Conservation (phyloP, 2,888 invertebrate genomes). For the Galerucella pusilla region DNA sequence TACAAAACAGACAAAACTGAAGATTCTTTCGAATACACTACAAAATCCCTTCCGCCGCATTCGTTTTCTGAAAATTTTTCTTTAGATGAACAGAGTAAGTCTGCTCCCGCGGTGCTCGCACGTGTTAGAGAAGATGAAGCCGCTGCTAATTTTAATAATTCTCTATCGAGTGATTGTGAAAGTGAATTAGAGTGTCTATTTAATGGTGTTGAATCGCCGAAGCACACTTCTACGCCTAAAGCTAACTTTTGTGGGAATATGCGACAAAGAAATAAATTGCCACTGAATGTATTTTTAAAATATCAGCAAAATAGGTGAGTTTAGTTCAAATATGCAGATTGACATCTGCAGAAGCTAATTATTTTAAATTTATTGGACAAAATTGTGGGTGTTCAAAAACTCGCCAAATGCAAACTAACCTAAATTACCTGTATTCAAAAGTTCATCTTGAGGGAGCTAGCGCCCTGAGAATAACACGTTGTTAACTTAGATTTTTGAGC, state of each 20-base stretch:
- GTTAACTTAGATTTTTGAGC: too few species aligned
- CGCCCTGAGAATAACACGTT: too few species aligned
- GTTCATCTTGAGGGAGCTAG: too few species aligned
- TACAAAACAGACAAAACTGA: slow-evolving; percentile 38
- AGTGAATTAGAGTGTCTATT: slow-evolving; percentile 62
- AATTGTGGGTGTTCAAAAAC: too few species aligned
- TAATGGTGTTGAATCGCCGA: slow-evolving; percentile 59
- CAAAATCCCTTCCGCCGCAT: slow-evolving; percentile 39
- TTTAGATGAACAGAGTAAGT: slow-evolving; percentile 42
- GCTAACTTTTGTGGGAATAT: slow-evolving; percentile 45
- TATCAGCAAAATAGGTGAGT: slow-evolving; percentile 57
- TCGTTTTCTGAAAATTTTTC: slow-evolving; percentile 13
- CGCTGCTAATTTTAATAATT: slow-evolving; percentile 48
- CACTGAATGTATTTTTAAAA: slow-evolving; percentile 52
- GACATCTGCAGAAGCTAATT: too few species aligned
- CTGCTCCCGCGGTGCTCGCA: slow-evolving; percentile 54
- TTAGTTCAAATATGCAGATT: neutral
- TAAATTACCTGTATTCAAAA: too few species aligned
- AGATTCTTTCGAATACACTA: slow-evolving; percentile 21
- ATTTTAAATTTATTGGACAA: too few species aligned
- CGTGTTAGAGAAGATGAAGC: slow-evolving; percentile 41
- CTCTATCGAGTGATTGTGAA: slow-evolving; percentile 60
- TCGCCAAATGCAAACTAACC: too few species aligned
- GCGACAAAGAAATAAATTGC: slow-evolving; percentile 47
- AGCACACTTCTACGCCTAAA: slow-evolving; percentile 66